Evolutionary conservation across 2,888 invertebrate species (phyloP).

Genomic region (Automeris io): DNA sequence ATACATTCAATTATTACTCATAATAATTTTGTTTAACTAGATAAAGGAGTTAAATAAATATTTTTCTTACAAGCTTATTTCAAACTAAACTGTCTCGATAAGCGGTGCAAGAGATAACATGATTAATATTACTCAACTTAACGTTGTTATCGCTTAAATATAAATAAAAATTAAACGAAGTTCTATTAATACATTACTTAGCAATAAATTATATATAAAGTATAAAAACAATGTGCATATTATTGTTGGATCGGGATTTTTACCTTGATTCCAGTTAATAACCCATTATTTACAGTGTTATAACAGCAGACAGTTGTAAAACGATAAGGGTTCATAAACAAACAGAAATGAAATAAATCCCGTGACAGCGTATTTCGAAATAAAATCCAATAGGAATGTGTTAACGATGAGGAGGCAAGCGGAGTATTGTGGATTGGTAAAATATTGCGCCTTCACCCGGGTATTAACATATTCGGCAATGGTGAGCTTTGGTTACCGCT

Average conservation of each 20-base stretch:
- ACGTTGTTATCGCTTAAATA: no score
- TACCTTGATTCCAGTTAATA: neutral
- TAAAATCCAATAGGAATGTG: slow-evolving; percentile 42
- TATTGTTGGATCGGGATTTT: neutral
- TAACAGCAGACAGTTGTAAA: slow-evolving; percentile 5
- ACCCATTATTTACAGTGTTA: slow-evolving; percentile 1
- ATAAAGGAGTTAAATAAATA: no score
- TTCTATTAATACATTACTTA: no score
- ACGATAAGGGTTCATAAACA: slow-evolving; percentile 9
- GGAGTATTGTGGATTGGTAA: slow-evolving; percentile 45
- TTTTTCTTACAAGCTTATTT: no score
- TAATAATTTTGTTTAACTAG: no score
- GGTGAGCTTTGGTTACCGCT: slow-evolving; percentile 26
- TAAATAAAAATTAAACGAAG: no score
- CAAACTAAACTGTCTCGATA: no score
- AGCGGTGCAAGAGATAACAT: no score
- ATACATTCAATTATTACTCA: no score
- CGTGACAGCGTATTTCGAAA: slow-evolving; percentile 19
- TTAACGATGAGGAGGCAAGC: slow-evolving; percentile 32
- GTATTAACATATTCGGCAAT: slow-evolving; percentile 66
- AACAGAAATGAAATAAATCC: slow-evolving; percentile 26
- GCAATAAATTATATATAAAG: no score
- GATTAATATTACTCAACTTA: no score
- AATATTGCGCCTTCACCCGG: slow-evolving; percentile 49
- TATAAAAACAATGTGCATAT: neutral